Conservation (phyloP, 2,113 vertebrate species). For the Sebastes schlegelii region DNA sequence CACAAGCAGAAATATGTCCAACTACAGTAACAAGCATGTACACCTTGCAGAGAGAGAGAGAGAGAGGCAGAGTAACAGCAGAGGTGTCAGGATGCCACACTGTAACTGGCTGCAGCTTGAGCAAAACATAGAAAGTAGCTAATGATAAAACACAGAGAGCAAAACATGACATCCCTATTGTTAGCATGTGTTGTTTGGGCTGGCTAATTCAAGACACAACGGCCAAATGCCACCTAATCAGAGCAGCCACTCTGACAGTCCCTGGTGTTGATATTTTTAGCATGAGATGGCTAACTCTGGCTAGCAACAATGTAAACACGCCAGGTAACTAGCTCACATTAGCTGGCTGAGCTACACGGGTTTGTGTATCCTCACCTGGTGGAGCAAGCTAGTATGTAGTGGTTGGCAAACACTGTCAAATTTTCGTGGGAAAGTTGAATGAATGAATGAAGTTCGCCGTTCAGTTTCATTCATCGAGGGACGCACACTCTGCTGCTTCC, state of each 20-base stretch:
- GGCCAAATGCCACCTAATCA: conserved; percentile 18
- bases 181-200: background rate
- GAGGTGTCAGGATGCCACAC: conserved; percentile 32
- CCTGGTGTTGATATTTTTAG: conserved; percentile 74
- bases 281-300: conserved; percentile 61
- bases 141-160: conserved; percentile 4
- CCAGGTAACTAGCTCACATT: conserved; percentile 25
- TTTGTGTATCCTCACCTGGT: conserved; percentile 43
- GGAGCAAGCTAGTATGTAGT: background rate
- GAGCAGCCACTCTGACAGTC: conserved; percentile 19
- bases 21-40: conserved; percentile 32
- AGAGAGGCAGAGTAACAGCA: conserved; percentile 10
- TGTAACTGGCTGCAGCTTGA: conserved; percentile 9
- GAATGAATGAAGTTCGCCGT: conserved; percentile 57
- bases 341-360: background rate
- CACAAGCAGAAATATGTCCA: conserved; percentile 12
- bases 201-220: conserved; percentile 22
- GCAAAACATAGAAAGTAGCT: conserved; percentile 3
- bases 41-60: conserved; percentile 37
- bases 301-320: conserved; percentile 66
- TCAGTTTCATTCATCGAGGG: conserved; percentile 65
- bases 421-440: conserved; percentile 6
- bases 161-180: background rate
- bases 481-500: conserved; percentile 50
- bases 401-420: background rate